Base-by-base conservation (phyloP, 2,888 invertebrate genomes). In the Yponomeuta plumbellus region DNA sequence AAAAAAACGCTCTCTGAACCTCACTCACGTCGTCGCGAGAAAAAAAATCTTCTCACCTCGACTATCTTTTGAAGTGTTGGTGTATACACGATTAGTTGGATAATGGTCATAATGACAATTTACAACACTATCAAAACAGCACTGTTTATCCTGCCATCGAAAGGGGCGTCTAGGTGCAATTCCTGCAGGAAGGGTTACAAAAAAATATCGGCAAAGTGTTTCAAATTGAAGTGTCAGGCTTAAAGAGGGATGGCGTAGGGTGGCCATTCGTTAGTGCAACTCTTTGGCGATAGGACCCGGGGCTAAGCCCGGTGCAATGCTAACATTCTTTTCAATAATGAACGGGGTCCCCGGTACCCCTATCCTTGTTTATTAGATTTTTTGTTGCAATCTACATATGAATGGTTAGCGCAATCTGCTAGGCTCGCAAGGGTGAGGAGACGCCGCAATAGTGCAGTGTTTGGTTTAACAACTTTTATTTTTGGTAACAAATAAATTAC, bases 281-380 rank as follows among this genome's bases (percentile, higher is more conserved):
- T 91, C 90, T 90, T 90, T 88, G 88, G 88, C 88, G 87, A 90
- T 85, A 81, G 85, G 86, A 90, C 83, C 88, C 87, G 79, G 72
- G 83, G 85, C 86, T 90, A 86, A 89, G 85, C 88, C 82, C 80
- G 81, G 79, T 64, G 86, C 83, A 79, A 83, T 85, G 85, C 85
- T 90, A 88, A 89, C 88, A 90, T 90, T 90, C 88, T 87, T 90
- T 88, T 89, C 88, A 89, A 90, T 90, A 90, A 90, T 88, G 88
- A 88, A 80, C 52, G 82, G 86, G 88, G 89, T 86, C 84, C 83
- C 80, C 77, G 77, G 76, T 80, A 78, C 76, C 84, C 81, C 86
- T 80, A 77, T 83, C 86, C 86, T 88, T 89, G 89, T 90, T 90
- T 90, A 91, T 90, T 90, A 88, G 90, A 89, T 90, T 91, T 90